These are phyloP conservation scores for Aplocera efformata DNA, from an alignment of 2,888 invertebrate genomes.

Conservation along the genomic window DNA sequence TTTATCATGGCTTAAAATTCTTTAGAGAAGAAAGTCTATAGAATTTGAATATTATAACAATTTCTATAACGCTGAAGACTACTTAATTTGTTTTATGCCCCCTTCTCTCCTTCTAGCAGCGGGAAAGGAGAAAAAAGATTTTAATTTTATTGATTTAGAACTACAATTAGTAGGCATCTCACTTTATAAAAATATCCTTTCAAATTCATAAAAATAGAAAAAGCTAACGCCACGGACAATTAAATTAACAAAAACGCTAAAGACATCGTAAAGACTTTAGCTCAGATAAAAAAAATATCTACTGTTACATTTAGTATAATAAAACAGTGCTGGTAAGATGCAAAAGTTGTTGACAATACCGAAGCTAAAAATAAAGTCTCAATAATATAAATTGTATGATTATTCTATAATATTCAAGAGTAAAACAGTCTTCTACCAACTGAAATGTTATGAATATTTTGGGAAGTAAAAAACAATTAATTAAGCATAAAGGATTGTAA, in stretches of 20 bases:
- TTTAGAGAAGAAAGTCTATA: slow-evolving; percentile 58
- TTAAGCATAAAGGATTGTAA: slow-evolving; percentile 21
- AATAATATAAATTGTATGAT: too few relatives aligned
- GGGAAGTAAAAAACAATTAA: slow-evolving; percentile 6
- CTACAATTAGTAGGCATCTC: slow-evolving; percentile 40
- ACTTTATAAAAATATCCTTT: slow-evolving; percentile 27
- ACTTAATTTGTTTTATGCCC: slow-evolving; percentile 43
- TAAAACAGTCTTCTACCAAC: too few relatives aligned
- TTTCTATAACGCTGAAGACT: slow-evolving; percentile 28
- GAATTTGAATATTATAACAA: slow-evolving; percentile 66
- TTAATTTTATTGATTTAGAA: slow-evolving; percentile 30
- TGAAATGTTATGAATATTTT: neutral
- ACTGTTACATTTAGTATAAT: too few relatives aligned
- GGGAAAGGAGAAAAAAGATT: slow-evolving; percentile 60
- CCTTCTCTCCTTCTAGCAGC: slow-evolving; percentile 77
- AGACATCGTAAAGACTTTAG: too few relatives aligned
- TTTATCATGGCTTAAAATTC: slow-evolving; percentile 72
- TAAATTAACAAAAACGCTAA: slow-evolving; percentile 1
- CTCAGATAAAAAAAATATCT: too few relatives aligned
- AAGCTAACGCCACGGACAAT: neutral
- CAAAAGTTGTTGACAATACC: too few relatives aligned
- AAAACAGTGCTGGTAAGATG: too few relatives aligned
- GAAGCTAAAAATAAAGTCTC: too few relatives aligned
- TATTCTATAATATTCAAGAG: too few relatives aligned
- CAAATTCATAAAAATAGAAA: slow-evolving; percentile 1